A percentile compares a stretch with the other conserved stretches of the same genome.
phyloP scores from a whole-genome alignment of 2,888 invertebrate species.

The Drosophila aldrichi region DNA sequence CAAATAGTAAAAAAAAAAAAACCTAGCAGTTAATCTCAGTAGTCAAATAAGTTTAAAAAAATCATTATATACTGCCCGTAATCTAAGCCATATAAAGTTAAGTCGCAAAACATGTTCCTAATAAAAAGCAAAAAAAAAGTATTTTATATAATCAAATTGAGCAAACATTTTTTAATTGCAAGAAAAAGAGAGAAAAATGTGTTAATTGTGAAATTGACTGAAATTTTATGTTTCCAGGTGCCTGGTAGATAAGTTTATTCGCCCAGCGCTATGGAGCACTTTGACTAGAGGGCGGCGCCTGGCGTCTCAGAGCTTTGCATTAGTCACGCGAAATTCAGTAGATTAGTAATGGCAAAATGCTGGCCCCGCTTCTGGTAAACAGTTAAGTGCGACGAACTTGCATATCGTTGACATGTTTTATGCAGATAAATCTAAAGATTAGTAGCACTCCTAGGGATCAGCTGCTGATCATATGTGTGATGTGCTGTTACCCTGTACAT shows the following conservation, averaged over 20 bases:
- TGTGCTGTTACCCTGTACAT: neutral
- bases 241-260: slow-evolving; percentile 38
- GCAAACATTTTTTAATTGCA: slow-evolving; percentile 7
- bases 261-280: neutral
- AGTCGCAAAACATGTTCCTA: slow-evolving; percentile 33
- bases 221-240: slow-evolving; percentile 18
- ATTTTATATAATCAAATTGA: slow-evolving; percentile 3
- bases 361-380: neutral
- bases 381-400: slow-evolving; percentile 4
- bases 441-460: slow-evolving; percentile 11
- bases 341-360: slow-evolving; percentile 24
- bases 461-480: slow-evolving; percentile 14
- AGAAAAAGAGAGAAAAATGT: neutral
- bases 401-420: neutral
- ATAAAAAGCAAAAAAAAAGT: slow-evolving; percentile 33
- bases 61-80: slow-evolving; percentile 43
- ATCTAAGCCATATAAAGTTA: slow-evolving; percentile 28
- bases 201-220: slow-evolving; percentile 47
- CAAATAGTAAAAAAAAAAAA: slow-evolving; percentile 31
- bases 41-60: slow-evolving; percentile 29
- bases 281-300: slow-evolving; percentile 11
- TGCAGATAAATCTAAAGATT: slow-evolving; percentile 26
- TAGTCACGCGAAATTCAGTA: slow-evolving; percentile 38
- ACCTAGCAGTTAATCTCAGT: slow-evolving; percentile 61
- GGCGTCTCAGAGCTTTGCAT: neutral